Evolutionary conservation across 2,113 vertebrate species (phyloP).

Genomic region (Spilogale gracilis): DNA sequence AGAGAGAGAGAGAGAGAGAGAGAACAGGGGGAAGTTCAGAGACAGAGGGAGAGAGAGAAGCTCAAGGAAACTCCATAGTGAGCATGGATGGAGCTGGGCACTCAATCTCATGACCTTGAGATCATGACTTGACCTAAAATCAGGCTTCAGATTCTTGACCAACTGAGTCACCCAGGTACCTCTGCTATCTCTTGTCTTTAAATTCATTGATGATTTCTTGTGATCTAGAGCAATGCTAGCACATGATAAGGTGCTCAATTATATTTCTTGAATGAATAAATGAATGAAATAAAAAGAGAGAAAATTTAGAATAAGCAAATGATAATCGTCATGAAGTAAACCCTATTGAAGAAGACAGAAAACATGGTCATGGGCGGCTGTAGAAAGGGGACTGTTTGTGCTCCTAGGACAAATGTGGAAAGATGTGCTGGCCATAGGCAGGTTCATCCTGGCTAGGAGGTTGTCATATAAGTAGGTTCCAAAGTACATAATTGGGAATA

Average conservation of each 20-base stretch:
- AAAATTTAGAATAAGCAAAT: neutral
- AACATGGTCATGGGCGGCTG: neutral
- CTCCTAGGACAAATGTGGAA: neutral
- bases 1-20: neutral
- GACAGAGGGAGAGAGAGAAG: neutral
- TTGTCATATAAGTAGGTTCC: neutral
- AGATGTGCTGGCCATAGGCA: neutral
- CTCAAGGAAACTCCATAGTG: neutral
- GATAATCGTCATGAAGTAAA: neutral
- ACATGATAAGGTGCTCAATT: neutral
- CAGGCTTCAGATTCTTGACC: neutral
- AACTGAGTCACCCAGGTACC: neutral
- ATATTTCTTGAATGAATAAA: constrained; percentile 20
- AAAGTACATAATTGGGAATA: constrained; percentile 29
- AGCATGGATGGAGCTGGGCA: neutral
- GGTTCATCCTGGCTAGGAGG: neutral
- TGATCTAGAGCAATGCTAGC: neutral
- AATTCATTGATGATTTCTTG: neutral
- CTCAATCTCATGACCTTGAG: neutral
- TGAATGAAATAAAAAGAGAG: neutral
- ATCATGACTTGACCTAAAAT: neutral
- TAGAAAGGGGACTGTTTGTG: neutral
- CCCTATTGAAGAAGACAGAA: neutral
- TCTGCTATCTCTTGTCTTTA: neutral
- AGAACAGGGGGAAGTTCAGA: neutral